phyloP scores from a whole-genome alignment of 2,113 vertebrate species.

The Phalacrocorax carbo region DNA sequence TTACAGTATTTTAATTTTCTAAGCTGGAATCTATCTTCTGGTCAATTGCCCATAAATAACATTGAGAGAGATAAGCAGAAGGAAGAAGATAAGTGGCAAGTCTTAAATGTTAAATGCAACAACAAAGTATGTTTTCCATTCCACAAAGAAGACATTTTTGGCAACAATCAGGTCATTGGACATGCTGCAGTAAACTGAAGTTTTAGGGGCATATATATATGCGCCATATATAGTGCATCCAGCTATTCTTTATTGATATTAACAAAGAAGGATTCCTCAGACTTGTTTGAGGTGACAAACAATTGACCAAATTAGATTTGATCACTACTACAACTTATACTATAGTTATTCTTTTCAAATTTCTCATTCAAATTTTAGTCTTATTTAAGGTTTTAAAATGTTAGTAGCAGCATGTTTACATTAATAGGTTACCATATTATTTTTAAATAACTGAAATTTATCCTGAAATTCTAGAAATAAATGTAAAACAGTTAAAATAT shows the following conservation, averaged over 20 bases:
- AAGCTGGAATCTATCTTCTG: background rate
- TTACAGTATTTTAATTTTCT: background rate
- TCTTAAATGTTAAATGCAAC: background rate
- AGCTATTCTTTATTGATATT: background rate
- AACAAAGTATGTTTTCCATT: background rate
- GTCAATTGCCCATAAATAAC: background rate
- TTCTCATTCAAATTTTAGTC: background rate
- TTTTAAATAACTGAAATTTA: background rate
- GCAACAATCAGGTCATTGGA: background rate
- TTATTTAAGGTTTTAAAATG: background rate
- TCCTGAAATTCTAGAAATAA: background rate
- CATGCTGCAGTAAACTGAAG: background rate
- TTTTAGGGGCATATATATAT: background rate
- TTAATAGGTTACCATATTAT: background rate
- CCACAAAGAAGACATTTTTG: background rate
- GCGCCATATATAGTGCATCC: background rate
- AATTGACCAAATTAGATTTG: background rate
- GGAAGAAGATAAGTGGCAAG: background rate
- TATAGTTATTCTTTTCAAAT: background rate
- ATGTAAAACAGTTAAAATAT: background rate
- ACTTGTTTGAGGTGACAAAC: background rate
- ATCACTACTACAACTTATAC: background rate
- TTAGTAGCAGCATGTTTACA: background rate
- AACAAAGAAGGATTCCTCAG: background rate
- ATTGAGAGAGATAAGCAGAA: background rate